phyloP scores from a whole-genome alignment of 1,140 invertebrate species.

The Cyclina sinensis region DNA sequence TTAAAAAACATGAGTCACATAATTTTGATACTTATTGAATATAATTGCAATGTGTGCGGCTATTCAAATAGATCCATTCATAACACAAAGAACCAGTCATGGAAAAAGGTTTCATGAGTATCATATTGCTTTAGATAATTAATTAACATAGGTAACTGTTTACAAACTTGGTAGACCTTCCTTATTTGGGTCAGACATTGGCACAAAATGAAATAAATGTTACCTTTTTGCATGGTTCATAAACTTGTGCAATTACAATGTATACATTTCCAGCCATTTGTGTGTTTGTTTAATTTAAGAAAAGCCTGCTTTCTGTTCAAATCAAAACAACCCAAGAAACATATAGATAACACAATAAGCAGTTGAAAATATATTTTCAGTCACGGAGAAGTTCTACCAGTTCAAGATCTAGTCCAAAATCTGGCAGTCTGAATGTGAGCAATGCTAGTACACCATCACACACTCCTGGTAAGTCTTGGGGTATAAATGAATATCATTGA shows the following conservation, averaged over 20 bases:
- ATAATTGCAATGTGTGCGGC: neutral
- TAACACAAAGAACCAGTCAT: neutral
- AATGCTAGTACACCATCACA: constrained; percentile 79
- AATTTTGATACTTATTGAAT: constrained; percentile 5
- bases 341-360: too few relatives aligned
- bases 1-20: neutral
- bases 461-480: constrained; percentile 73
- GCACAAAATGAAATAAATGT: neutral
- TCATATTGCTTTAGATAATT: constrained; percentile 4
- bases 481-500: neutral
- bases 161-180: neutral
- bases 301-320: too few relatives aligned
- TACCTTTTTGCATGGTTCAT: too few relatives aligned
- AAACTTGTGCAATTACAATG: too few relatives aligned
- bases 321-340: too few relatives aligned
- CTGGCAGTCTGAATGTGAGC: constrained; percentile 79
- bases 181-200: neutral
- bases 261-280: too few relatives aligned
- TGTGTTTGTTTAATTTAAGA: too few relatives aligned
- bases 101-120: neutral
- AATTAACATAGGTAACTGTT: neutral
- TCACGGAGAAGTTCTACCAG: constrained; percentile 80
- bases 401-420: constrained; percentile 81
- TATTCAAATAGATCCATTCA: neutral
- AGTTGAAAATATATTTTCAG: constrained; percentile 71